Conservation (phyloP, 2,113 vertebrate species). For the Bucco capensis region DNA sequence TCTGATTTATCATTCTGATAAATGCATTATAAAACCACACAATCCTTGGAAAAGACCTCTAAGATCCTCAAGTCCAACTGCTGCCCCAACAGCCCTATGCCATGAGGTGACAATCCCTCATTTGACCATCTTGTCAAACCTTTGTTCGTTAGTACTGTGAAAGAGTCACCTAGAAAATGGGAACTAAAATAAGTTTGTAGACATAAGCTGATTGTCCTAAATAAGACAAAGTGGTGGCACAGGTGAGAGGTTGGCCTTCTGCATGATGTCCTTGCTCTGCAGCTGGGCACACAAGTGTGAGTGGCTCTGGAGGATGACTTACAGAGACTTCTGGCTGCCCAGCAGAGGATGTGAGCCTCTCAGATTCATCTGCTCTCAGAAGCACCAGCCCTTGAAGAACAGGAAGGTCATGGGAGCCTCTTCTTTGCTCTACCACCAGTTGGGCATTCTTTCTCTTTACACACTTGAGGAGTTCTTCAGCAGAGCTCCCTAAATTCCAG, state of each 20-base stretch:
- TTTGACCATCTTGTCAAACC: not conserved
- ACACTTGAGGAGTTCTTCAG: not conserved
- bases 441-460: not conserved
- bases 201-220: not conserved
- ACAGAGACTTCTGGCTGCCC: not conserved
- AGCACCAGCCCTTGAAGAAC: not conserved
- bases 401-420: not conserved
- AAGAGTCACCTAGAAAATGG: not conserved
- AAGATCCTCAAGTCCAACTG: too few relatives aligned
- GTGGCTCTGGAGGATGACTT: not conserved
- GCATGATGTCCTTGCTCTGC: not conserved
- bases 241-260: not conserved
- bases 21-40: not conserved
- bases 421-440: not conserved
- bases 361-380: not conserved
- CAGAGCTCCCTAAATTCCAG: not conserved
- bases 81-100: too few relatives aligned
- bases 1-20: too few relatives aligned
- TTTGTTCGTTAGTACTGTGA: not conserved
- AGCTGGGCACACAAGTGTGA: accelerated
- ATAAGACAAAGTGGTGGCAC: not conserved
- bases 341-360: not conserved
- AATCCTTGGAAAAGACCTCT: too few relatives aligned
- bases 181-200: not conserved
- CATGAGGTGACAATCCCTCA: not conserved